Conservation (phyloP, 2,797 vertebrate species). For the Eptatretus atami region DNA sequence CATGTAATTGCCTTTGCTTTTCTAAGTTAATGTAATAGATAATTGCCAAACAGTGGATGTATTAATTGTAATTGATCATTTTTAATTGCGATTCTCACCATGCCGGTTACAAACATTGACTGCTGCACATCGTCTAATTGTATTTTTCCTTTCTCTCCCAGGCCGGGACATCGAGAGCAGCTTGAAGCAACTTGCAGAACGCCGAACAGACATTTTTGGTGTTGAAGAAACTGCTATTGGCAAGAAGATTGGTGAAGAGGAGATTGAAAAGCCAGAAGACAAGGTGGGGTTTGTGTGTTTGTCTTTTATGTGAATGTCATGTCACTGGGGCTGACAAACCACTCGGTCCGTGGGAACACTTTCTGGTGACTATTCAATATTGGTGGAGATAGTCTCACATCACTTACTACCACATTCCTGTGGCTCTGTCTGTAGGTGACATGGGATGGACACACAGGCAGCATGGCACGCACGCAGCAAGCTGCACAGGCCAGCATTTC, state of each 20-base stretch:
- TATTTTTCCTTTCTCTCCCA: constrained; percentile 8
- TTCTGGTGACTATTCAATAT: neutral
- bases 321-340: neutral
- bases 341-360: neutral
- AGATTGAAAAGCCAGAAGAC: constrained; percentile 95
- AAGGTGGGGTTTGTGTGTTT: constrained; percentile 24
- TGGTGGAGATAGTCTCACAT: neutral
- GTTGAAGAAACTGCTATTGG: constrained; percentile 93
- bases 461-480: constrained; percentile 94
- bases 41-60: too few species aligned
- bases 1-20: too few species aligned
- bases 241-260: constrained; percentile 95
- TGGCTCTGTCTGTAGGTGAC: constrained; percentile 25
- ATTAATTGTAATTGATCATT: too few species aligned
- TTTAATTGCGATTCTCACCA: too few species aligned
- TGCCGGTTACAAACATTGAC: too few species aligned
- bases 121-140: too few species aligned
- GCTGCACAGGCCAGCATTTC: constrained; percentile 96
- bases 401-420: neutral
- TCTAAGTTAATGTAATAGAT: too few species aligned
- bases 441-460: constrained; percentile 92
- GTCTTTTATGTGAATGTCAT: too few species aligned
- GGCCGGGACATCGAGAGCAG: constrained; percentile 89
- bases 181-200: constrained; percentile 84
- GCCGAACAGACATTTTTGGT: constrained; percentile 96